Conservation (phyloP, 2,797 vertebrate species). For the Apodemus agrarius region DNA sequence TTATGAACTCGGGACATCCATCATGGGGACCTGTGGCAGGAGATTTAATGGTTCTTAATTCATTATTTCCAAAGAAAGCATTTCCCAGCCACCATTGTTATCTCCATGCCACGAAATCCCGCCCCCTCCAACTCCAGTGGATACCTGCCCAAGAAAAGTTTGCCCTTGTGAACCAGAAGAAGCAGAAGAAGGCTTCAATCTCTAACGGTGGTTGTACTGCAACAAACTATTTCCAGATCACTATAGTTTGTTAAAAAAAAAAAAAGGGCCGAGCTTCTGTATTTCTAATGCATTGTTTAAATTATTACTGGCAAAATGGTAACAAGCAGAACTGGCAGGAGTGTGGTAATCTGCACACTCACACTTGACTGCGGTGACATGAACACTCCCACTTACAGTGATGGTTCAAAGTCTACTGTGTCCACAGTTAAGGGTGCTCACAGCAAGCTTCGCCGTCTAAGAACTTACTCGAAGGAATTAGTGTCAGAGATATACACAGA, state of each 20-base stretch:
- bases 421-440: background rate
- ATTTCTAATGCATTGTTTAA: background rate
- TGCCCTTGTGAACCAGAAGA: background rate
- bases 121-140: background rate
- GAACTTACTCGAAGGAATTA: slow-evolving; percentile 66
- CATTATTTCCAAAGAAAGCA: background rate
- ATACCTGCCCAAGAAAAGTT: background rate
- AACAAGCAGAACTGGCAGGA: background rate
- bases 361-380: background rate
- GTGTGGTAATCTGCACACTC: background rate
- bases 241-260: slow-evolving; percentile 35
- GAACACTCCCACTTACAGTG: background rate
- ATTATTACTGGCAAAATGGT: background rate
- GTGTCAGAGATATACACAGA: slow-evolving; percentile 53
- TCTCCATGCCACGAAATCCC: background rate
- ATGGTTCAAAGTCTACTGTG: background rate
- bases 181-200: background rate
- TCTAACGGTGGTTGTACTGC: background rate
- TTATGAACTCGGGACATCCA: background rate
- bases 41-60: background rate
- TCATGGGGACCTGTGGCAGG: background rate
- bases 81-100: background rate
- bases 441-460: slow-evolving; percentile 47
- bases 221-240: slow-evolving; percentile 24
- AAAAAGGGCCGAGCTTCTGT: background rate